Evolutionary conservation across 2,113 vertebrate species (phyloP).

Genomic region (Ifrita kowaldi): DNA sequence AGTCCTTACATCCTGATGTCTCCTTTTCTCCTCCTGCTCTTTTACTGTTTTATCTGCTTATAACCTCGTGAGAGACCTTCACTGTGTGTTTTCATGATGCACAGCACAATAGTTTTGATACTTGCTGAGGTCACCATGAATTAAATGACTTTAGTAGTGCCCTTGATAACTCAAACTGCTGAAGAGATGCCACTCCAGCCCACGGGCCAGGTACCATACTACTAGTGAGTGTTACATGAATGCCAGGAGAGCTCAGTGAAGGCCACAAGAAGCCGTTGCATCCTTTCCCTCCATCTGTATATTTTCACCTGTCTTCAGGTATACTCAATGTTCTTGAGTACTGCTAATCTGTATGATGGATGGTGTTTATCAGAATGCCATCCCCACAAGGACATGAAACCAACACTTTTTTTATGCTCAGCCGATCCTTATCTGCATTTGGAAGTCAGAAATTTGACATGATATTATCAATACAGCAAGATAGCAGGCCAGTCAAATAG

Average conservation of each 20-base stretch:
- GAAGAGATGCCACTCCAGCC: neutral
- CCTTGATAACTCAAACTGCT: neutral
- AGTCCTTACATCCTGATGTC: neutral
- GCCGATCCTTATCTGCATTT: neutral
- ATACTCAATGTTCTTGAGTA: neutral
- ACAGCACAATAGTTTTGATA: neutral
- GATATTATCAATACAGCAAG: neutral
- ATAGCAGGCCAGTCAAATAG: neutral
- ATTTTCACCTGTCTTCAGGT: neutral
- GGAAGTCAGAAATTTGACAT: neutral
- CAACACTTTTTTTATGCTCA: neutral
- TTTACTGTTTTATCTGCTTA: neutral
- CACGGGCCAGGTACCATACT: rapidly evolving
- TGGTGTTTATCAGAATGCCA: neutral
- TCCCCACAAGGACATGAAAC: neutral
- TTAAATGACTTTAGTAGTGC: neutral
- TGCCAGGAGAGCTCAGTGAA: neutral
- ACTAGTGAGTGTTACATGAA: neutral
- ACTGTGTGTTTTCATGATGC: neutral
- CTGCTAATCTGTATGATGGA: neutral
- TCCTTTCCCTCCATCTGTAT: neutral
- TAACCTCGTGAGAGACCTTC: neutral
- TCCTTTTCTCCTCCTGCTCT: neutral
- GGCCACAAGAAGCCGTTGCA: neutral
- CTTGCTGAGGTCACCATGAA: neutral